phyloP scores from a whole-genome alignment of 2,888 invertebrate species.

The Archaeoteleia sp. region DNA sequence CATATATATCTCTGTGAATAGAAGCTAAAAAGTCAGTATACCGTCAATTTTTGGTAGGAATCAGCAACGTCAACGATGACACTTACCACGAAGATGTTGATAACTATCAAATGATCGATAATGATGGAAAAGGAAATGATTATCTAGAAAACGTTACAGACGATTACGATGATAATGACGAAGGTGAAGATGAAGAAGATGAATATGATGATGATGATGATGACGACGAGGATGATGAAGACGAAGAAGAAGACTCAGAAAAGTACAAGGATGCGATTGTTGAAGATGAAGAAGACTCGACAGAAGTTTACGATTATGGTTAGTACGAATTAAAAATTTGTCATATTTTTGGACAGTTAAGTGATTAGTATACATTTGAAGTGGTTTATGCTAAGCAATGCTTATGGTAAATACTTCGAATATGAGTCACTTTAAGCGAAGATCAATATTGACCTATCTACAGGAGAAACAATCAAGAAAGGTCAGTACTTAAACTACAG shows the following conservation, averaged over 20 bases:
- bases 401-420: neutral
- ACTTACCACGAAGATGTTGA: neutral
- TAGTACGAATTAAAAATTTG: too few relatives aligned
- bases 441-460: neutral
- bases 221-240: conserved; percentile 22
- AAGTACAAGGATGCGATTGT: neutral
- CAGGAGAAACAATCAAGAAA: neutral
- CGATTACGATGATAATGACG: conserved; percentile 54
- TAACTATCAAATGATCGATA: neutral
- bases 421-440: neutral
- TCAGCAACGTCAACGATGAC: too few relatives aligned
- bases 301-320: neutral
- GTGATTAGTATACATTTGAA: too few relatives aligned
- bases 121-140: too few relatives aligned
- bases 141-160: conserved; percentile 27
- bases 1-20: too few relatives aligned
- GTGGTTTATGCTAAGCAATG: too few relatives aligned
- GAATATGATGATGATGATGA: conserved; percentile 13
- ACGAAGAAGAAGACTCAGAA: too few relatives aligned
- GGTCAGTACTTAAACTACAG: neutral
- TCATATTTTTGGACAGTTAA: too few relatives aligned
- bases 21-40: too few relatives aligned
- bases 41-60: too few relatives aligned
- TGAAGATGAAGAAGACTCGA: neutral
- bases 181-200: conserved; percentile 28